These are phyloP conservation scores for Margaritifera margaritifera DNA, from an alignment of 2,888 invertebrate genomes.

Conservation along the genomic window DNA sequence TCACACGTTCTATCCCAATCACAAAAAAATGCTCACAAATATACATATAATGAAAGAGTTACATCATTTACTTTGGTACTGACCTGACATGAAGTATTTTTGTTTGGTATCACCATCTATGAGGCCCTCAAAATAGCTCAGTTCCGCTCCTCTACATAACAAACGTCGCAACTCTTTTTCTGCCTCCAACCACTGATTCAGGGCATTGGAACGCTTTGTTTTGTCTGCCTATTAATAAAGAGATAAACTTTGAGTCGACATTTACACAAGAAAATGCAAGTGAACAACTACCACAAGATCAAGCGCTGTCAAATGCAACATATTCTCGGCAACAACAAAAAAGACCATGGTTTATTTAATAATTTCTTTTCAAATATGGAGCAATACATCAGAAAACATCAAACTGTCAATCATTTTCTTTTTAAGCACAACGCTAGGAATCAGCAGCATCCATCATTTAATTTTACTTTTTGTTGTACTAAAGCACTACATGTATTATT, in stretches of 20 bases:
- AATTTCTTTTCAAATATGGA: too few relatives aligned
- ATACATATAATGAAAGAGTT: not conserved
- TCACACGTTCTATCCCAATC: too few relatives aligned
- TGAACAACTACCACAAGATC: too few relatives aligned
- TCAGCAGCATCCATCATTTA: too few relatives aligned
- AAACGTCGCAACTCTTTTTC: conserved; percentile 50
- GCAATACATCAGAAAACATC: not conserved
- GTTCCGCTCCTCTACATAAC: conserved; percentile 59
- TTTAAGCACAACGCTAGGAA: not conserved
- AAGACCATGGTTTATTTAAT: too few relatives aligned
- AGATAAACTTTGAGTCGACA: not conserved
- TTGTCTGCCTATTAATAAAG: conserved; percentile 25
- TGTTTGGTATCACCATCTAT: conserved; percentile 53
- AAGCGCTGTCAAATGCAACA: too few relatives aligned
- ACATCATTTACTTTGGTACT: conserved; percentile 6
- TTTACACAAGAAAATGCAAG: too few relatives aligned
- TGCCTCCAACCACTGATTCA: conserved; percentile 49
- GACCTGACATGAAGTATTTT: conserved; percentile 58
- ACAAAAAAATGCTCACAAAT: not conserved
- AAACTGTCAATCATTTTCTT: not conserved
- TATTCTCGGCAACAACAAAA: too few relatives aligned
- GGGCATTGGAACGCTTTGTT: conserved; percentile 24
- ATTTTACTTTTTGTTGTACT: too few relatives aligned
- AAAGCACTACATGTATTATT: too few relatives aligned
- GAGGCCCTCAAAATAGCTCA: conserved; percentile 52